Conservation (phyloP, 2,888 invertebrate genomes). For the Vanessa cardui region DNA sequence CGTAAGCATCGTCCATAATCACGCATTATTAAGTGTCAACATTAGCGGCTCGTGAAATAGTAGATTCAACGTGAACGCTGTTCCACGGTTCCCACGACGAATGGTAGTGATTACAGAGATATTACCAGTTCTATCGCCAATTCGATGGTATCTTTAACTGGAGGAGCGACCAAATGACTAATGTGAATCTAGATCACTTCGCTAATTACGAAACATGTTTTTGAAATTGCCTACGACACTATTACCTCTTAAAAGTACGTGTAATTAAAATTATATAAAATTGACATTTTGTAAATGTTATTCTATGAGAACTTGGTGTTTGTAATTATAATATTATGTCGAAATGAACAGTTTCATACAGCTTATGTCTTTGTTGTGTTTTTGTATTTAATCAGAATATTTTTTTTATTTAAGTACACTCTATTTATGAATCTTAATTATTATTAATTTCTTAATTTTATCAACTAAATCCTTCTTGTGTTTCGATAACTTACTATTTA, state of each 20-base stretch:
- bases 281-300: not conserved
- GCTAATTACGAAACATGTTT: slow-evolving; percentile 19
- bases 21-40: slow-evolving; percentile 40
- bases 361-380: too few species aligned
- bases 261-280: not conserved
- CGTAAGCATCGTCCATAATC: slow-evolving; percentile 33
- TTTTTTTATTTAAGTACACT: too few species aligned
- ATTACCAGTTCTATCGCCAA: slow-evolving; percentile 43
- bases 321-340: not conserved
- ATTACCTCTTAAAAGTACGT: slow-evolving; percentile 10
- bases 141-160: slow-evolving; percentile 39
- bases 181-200: slow-evolving; percentile 24
- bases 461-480: too few species aligned
- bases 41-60: slow-evolving; percentile 42
- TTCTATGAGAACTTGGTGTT: not conserved
- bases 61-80: slow-evolving; percentile 36
- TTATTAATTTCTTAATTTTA: too few species aligned
- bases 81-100: slow-evolving; percentile 42
- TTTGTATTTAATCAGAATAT: too few species aligned
- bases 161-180: slow-evolving; percentile 30
- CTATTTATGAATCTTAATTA: too few species aligned
- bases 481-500: too few species aligned
- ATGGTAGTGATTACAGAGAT: slow-evolving; percentile 40
- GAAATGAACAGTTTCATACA: too few species aligned
- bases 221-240: not conserved